Conservation (phyloP, 2,113 vertebrate genomes). For the Tringa solitaria region DNA sequence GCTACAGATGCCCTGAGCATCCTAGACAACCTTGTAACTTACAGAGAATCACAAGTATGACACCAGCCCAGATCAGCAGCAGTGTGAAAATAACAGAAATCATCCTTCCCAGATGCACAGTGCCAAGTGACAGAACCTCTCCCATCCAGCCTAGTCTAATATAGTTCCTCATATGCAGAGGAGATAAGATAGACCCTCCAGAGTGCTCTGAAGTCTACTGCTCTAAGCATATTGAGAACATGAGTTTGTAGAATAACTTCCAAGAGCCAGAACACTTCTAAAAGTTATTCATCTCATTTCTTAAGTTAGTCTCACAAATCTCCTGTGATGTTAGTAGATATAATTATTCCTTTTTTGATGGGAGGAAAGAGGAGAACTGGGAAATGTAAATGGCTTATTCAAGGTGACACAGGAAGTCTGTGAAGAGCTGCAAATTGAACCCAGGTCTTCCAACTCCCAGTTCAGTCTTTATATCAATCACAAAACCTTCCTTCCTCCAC, state of each 20-base stretch:
- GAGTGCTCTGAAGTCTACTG: not conserved
- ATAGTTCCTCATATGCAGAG: not conserved
- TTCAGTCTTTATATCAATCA: slow-evolving; percentile 38
- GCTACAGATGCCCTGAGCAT: not conserved
- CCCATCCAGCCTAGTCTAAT: not conserved
- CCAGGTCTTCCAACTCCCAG: slow-evolving; percentile 45
- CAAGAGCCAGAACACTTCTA: not conserved
- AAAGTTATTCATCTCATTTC: not conserved
- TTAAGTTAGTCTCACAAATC: not conserved
- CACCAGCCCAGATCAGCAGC: not conserved
- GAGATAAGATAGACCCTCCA: not conserved
- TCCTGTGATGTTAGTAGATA: not conserved
- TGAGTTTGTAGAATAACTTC: not conserved
- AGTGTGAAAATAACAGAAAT: not conserved
- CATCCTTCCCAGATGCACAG: not conserved
- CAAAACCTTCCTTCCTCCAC: slow-evolving; percentile 41
- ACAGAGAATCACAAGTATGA: not conserved
- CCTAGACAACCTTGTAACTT: not conserved
- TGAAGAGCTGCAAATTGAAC: slow-evolving; percentile 54
- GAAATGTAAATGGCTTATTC: slow-evolving; percentile 40
- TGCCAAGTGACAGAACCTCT: not conserved
- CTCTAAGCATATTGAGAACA: slow-evolving; percentile 9
- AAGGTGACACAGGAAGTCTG: slow-evolving; percentile 57
- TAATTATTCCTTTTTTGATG: slow-evolving; percentile 1
- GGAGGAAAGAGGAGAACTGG: slow-evolving; percentile 21